Conservation (phyloP, 2,113 vertebrate genomes). For the Gorsachius goisagi region DNA sequence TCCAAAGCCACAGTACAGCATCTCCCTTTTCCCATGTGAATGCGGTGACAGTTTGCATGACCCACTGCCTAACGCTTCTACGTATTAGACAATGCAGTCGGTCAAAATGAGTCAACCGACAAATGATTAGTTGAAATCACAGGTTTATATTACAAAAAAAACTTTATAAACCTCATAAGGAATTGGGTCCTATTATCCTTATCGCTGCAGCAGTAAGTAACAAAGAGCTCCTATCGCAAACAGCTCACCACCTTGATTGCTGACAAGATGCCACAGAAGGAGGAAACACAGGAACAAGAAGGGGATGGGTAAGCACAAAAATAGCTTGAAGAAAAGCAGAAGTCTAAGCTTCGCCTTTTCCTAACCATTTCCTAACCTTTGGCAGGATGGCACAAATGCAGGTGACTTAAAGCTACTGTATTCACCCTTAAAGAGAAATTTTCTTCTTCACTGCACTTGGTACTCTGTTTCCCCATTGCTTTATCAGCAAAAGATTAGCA, state of each 20-base stretch:
- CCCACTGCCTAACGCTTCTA: fast-evolving
- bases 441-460: not conserved
- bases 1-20: not conserved
- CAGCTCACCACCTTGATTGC: not conserved
- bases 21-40: not conserved
- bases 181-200: not conserved
- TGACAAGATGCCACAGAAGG: not conserved
- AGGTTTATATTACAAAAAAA: not conserved
- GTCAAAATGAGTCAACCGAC: not conserved
- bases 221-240: not conserved
- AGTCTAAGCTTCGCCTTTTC: not conserved
- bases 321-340: conserved; percentile 21
- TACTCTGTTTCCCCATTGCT: not conserved
- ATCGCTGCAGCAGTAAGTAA: not conserved
- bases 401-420: not conserved
- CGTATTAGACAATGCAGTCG: not conserved
- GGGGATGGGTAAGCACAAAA: not conserved
- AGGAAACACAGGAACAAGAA: not conserved
- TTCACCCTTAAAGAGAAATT: not conserved
- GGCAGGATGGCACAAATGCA: not conserved
- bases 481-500: not conserved
- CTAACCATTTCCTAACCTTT: not conserved
- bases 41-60: not conserved
- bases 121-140: not conserved
- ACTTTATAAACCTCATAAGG: not conserved